A percentile compares a stretch with the other conserved stretches of the same genome.
These are phyloP conservation scores for Aspiorhynchus laticeps DNA, from an alignment of 2,113 vertebrate species.

Conservation along the genomic window DNA sequence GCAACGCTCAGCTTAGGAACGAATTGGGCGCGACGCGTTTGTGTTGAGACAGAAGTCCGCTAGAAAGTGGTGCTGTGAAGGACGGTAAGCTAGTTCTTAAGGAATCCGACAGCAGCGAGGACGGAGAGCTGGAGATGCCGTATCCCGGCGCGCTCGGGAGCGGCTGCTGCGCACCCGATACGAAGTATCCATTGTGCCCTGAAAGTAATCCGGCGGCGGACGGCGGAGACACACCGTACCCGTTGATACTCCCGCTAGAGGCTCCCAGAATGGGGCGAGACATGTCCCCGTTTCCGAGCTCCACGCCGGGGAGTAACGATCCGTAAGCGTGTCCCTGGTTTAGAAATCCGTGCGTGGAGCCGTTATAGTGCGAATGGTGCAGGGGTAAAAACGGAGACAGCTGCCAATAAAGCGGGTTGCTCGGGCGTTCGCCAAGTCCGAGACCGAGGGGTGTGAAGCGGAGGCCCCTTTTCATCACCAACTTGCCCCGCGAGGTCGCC, in stretches of 20 bases:
- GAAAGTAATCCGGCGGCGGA: constrained; percentile 59
- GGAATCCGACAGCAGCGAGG: constrained; percentile 59
- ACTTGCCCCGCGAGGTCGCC: constrained; percentile 65
- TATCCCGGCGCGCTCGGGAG: constrained; percentile 55
- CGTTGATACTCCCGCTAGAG: constrained; percentile 53
- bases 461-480: constrained; percentile 68
- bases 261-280: constrained; percentile 58
- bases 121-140: constrained; percentile 60
- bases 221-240: constrained; percentile 60
- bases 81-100: constrained; percentile 60
- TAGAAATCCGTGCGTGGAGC: constrained; percentile 60
- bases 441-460: constrained; percentile 65
- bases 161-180: constrained; percentile 56
- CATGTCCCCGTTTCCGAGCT: constrained; percentile 60
- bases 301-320: constrained; percentile 60
- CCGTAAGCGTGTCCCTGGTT: constrained; percentile 66
- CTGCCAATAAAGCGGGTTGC: constrained; percentile 67
- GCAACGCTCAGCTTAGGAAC: constrained; percentile 61
- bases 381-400: constrained; percentile 66
- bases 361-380: constrained; percentile 64
- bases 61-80: constrained; percentile 56
- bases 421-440: constrained; percentile 61
- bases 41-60: constrained; percentile 61
- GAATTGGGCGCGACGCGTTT: constrained; percentile 60
- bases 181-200: constrained; percentile 63